Percentiles rank a stretch among this genome's conserved stretches.
Evolutionary conservation across 23 tunicate genomes (phyloP).

Genomic region (Trididemnum nubilum): DNA sequence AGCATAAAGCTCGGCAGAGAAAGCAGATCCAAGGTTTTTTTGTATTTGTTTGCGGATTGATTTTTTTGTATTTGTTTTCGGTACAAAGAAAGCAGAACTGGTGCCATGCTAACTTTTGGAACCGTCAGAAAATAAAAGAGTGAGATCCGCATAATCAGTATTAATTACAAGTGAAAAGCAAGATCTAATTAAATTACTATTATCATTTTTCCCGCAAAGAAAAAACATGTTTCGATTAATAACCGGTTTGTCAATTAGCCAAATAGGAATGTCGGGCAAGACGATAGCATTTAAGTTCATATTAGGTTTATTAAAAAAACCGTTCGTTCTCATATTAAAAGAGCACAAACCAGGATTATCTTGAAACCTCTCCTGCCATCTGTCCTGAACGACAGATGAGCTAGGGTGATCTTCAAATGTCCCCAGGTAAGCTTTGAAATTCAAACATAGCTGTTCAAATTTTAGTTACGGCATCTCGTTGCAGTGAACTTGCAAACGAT

Average conservation of each 20-base stretch:
- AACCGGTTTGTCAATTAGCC: neutral
- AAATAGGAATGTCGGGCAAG: neutral
- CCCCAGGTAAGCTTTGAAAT: neutral
- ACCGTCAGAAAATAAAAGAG: neutral
- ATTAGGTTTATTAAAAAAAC: neutral
- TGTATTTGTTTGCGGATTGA: no score
- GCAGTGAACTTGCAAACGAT: neutral
- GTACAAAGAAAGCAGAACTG: neutral
- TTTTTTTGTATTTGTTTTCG: no score
- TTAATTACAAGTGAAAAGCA: neutral
- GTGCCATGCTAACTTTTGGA: neutral
- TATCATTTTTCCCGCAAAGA: neutral
- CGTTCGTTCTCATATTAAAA: neutral
- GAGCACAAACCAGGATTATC: neutral
- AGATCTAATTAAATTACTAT: neutral
- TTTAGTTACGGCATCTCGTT: neutral
- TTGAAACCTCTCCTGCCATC: neutral
- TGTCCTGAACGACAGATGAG: neutral
- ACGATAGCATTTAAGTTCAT: neutral
- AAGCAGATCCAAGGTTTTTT: no score
- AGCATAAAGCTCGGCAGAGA: no score
- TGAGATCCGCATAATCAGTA: neutral
- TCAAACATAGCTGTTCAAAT: neutral
- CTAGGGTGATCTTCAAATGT: neutral
- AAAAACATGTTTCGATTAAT: neutral